Percentiles rank a stretch among this genome's conserved stretches.
These are phyloP conservation scores for Actinemys pallida DNA, from an alignment of 2,113 vertebrate species.

Conservation along the genomic window DNA sequence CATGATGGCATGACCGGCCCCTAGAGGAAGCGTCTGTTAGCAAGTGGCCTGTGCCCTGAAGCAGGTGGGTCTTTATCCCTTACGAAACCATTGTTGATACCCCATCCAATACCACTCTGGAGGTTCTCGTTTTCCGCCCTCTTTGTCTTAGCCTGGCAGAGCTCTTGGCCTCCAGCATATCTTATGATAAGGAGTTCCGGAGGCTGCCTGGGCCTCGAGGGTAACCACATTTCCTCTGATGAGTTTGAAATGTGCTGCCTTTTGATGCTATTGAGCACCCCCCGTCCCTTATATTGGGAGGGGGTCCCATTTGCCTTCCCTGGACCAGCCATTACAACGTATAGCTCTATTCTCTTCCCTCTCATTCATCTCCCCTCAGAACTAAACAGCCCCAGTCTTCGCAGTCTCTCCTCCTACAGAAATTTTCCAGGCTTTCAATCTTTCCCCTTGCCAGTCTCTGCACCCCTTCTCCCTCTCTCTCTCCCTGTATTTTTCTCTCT, in stretches of 20 bases:
- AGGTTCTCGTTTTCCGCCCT: no score
- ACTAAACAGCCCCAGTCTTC: background rate
- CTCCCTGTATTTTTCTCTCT: no score
- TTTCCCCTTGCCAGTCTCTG: background rate
- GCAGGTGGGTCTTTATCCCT: background rate
- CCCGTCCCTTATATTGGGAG: background rate
- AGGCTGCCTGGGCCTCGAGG: background rate
- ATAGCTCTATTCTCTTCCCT: background rate
- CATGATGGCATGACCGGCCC: background rate
- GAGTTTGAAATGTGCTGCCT: background rate
- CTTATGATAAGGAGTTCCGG: background rate
- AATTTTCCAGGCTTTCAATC: background rate
- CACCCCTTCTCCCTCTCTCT: no score
- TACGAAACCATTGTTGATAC: background rate
- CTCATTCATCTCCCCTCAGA: background rate
- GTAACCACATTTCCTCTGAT: background rate
- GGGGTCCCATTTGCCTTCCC: rapidly evolving
- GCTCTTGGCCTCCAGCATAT: background rate
- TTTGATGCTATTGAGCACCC: background rate
- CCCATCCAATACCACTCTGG: no score
- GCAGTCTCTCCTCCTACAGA: background rate
- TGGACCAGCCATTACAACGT: background rate
- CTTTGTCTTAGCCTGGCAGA: no score
- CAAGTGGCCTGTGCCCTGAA: background rate
- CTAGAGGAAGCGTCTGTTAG: background rate